Evolutionary conservation across 1,140 invertebrate genomes (phyloP).

Genomic region (Oedothorax gibbosus): DNA sequence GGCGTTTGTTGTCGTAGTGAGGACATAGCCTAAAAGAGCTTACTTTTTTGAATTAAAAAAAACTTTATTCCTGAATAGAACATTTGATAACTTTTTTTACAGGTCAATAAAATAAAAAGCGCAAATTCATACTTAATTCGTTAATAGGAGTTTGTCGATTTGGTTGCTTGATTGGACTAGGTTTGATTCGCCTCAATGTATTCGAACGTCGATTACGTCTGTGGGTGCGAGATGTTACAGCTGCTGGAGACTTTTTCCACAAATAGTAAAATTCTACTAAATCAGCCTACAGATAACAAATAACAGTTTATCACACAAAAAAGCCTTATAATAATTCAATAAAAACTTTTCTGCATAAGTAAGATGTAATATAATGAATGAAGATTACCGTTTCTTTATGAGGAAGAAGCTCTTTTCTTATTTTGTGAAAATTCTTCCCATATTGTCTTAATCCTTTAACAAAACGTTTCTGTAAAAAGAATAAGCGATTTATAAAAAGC

Average conservation of each 20-base stretch:
- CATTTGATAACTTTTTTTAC: background rate
- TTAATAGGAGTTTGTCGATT: conserved; percentile 66
- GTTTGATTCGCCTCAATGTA: conserved; percentile 88
- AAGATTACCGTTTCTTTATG: conserved; percentile 90
- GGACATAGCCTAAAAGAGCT: too few species aligned
- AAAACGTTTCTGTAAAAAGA: conserved; percentile 83
- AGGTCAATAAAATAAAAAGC: background rate
- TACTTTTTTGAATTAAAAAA: too few species aligned
- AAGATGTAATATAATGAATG: conserved; percentile 10
- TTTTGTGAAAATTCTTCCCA: conserved; percentile 99
- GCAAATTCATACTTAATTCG: conserved; percentile 65
- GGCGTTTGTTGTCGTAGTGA: too few species aligned
- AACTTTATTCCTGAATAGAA: background rate
- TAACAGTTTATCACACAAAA: too few species aligned
- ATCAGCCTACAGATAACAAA: conserved; percentile 78
- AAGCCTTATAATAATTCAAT: too few species aligned
- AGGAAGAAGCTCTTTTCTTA: conserved; percentile 93
- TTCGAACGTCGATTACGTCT: conserved; percentile 81
- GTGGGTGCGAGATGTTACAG: conserved; percentile 73
- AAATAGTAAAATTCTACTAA: conserved; percentile 99
- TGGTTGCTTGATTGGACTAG: conserved; percentile 67
- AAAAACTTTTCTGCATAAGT: background rate
- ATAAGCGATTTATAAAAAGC: background rate
- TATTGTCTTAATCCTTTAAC: conserved; percentile 97
- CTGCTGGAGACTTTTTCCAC: conserved; percentile 99